phyloP scores from a whole-genome alignment of 2,888 invertebrate species.

The Tetragonula carbonaria region DNA sequence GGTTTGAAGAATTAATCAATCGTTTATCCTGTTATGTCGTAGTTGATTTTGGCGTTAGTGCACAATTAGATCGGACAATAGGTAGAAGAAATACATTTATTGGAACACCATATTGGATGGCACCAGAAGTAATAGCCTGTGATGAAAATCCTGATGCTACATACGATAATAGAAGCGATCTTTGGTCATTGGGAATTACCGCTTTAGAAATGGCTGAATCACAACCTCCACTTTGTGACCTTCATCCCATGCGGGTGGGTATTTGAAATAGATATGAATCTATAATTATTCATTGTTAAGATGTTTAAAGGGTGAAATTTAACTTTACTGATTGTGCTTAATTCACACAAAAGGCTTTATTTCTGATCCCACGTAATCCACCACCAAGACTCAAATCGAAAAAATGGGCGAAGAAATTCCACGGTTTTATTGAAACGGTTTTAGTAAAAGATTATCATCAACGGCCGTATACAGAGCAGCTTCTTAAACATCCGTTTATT shows the following conservation, averaged over 20 bases:
- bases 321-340: conserved; percentile 33
- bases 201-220: conserved; percentile 99
- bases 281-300: background rate
- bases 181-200: conserved; percentile 97
- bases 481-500: conserved; percentile 98
- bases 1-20: background rate
- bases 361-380: conserved; percentile 98
- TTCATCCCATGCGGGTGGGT: conserved; percentile 97
- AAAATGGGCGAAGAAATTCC: conserved; percentile 99
- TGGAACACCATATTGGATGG: conserved; percentile 99
- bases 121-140: conserved; percentile 99
- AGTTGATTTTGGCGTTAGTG: conserved; percentile 99
- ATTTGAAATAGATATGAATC: background rate
- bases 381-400: conserved; percentile 98
- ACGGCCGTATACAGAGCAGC: conserved; percentile 98
- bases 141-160: conserved; percentile 99
- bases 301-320: conserved; percentile 14
- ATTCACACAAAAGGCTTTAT: conserved; percentile 88
- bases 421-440: conserved; percentile 99
- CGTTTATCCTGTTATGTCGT: conserved; percentile 69
- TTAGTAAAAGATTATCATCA: conserved; percentile 99
- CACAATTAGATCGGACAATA: conserved; percentile 99
- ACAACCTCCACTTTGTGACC: conserved; percentile 99
- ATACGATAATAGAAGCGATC: conserved; percentile 98
- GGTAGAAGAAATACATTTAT: conserved; percentile 99